A percentile compares a stretch with the other conserved stretches of the same genome.
Evolutionary conservation across 2,888 invertebrate species (phyloP).

Genomic region (Tiliacea aurago): DNA sequence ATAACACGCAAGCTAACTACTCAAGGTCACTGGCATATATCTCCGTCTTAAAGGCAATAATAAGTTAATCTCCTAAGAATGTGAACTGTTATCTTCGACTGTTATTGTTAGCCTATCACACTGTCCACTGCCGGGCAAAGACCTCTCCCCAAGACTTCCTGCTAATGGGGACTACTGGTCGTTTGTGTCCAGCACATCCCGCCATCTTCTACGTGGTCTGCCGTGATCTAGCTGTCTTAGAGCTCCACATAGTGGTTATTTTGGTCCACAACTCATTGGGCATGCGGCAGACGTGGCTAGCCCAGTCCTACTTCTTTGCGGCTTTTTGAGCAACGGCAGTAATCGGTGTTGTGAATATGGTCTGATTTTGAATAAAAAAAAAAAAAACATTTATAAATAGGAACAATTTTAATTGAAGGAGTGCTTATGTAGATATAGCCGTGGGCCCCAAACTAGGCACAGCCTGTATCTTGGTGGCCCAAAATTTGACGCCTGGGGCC

Average conservation of each 20-base stretch:
- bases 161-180: not conserved
- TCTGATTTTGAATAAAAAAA: not conserved
- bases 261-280: not conserved
- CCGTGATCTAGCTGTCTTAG: not conserved
- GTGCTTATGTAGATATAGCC: too few species aligned
- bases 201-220: not conserved
- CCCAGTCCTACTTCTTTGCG: not conserved
- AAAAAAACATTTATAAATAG: too few species aligned
- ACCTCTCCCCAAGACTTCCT: not conserved
- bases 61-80: slow-evolving; percentile 25
- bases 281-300: not conserved
- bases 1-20: too few species aligned
- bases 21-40: too few species aligned
- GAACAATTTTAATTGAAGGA: too few species aligned
- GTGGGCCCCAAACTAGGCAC: too few species aligned
- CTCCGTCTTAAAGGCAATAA: slow-evolving; percentile 13
- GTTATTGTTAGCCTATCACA: not conserved
- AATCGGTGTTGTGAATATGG: not conserved
- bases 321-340: not conserved
- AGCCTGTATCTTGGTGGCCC: too few species aligned
- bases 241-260: not conserved
- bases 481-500: too few species aligned
- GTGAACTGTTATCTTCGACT: slow-evolving; percentile 2
- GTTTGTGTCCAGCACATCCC: not conserved
- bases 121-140: not conserved